Evolutionary conservation across 1,140 invertebrate species (phyloP).

Genomic region (Lucilia sericata): DNA sequence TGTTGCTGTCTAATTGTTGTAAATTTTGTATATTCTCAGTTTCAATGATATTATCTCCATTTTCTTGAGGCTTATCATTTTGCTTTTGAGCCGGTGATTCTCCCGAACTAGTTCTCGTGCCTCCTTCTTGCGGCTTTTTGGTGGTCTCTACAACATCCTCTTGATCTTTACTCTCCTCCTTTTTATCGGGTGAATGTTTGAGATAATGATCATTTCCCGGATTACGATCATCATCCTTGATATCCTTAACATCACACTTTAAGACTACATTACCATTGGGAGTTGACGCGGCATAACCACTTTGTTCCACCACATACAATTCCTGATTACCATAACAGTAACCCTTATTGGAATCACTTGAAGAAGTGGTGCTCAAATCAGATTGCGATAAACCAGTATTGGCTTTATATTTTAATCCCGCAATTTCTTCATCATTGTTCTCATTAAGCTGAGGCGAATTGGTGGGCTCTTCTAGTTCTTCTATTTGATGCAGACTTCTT

Average conservation of each 20-base stretch:
- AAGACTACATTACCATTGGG: slow-evolving; percentile 1
- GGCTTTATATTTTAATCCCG: slow-evolving; percentile 53
- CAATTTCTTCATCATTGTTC: neutral
- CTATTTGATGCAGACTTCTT: slow-evolving; percentile 70
- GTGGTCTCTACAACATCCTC: slow-evolving; percentile 6
- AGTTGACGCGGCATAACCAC: slow-evolving; percentile 71
- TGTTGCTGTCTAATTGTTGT: neutral
- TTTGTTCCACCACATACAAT: slow-evolving; percentile 79
- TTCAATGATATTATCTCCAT: no score
- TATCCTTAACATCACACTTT: slow-evolving; percentile 16
- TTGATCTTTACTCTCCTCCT: slow-evolving; percentile 21
- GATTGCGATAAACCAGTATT: slow-evolving; percentile 82
- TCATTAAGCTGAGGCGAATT: neutral
- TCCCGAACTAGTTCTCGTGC: neutral
- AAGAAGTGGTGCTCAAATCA: slow-evolving; percentile 78
- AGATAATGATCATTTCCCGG: slow-evolving; percentile 47
- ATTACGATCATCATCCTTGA: slow-evolving; percentile 47
- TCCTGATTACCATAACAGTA: slow-evolving; percentile 83
- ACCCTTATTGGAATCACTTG: slow-evolving; percentile 76
- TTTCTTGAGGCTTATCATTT: neutral
- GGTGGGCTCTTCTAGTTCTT: slow-evolving; percentile 53
- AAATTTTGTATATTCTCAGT: neutral
- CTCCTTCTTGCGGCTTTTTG: neutral
- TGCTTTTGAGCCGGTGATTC: neutral
- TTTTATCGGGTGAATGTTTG: slow-evolving; percentile 27